Evolutionary conservation across 2,888 invertebrate genomes (phyloP).

Genomic region (Cylindroiulus punctatus): DNA sequence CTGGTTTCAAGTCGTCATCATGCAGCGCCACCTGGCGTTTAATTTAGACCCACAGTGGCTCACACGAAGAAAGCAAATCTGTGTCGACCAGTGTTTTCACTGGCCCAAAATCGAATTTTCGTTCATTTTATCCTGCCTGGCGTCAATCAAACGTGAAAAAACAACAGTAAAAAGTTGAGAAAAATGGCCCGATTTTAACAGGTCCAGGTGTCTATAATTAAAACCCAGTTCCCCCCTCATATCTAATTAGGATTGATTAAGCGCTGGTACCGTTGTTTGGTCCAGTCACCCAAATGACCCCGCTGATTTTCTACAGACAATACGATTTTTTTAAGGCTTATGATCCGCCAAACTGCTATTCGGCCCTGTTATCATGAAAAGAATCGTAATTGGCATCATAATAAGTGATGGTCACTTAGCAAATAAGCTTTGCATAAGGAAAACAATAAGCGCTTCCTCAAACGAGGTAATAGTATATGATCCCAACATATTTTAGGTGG

Average conservation of each 20-base stretch:
- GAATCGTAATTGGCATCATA: conserved; percentile 33
- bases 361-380: background rate
- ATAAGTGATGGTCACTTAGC: conserved; percentile 14
- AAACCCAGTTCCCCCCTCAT: conserved; percentile 38
- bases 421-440: background rate
- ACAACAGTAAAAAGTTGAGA: background rate
- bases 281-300: conserved; percentile 22
- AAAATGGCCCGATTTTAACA: conserved; percentile 33
- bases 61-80: background rate
- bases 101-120: conserved; percentile 27
- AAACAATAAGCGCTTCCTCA: conserved; percentile 16
- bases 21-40: background rate
- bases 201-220: conserved; percentile 34
- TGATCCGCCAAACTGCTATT: conserved; percentile 1
- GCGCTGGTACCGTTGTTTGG: conserved; percentile 6
- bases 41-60: background rate
- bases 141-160: background rate
- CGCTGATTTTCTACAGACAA: conserved; percentile 15
- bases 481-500: background rate
- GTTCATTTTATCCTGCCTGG: background rate
- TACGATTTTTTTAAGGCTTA: background rate
- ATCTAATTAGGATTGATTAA: conserved; percentile 38
- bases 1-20: background rate
- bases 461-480: background rate
- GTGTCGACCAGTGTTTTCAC: background rate